Evolutionary conservation across 2,888 invertebrate species (phyloP), one percentile per base, ranked within the genome.

Genomic region (Pseudolycoriella hygida): DNA sequence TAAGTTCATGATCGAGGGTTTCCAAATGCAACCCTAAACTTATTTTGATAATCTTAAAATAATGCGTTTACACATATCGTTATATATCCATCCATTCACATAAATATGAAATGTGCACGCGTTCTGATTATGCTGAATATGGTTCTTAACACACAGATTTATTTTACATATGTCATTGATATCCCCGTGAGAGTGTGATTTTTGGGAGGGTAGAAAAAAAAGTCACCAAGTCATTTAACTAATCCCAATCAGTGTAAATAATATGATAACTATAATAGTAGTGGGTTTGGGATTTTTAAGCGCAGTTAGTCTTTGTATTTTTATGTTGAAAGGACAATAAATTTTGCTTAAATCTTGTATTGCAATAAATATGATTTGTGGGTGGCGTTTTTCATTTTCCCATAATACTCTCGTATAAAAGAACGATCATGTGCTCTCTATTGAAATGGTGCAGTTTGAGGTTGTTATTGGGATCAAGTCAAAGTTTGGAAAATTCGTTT

Each of bases 201-300:
- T 41, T 37, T 40, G 15, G 19, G 40, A 31, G 11, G 34, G 34
- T 14, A 2, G 18, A 34, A 30, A 42, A 47, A 50, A 48, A 49
- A 53, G 52, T 54, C 53, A 53, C 44, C 54, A 58, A 61, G 61
- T 64, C 62, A 62, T 61, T 54, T 49, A 56, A 53, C 56, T 59
- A 64, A 64, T 63, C 64, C 64, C 55, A 54, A 54, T 59, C 62
- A 61, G 60, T 64, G 64, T 64, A 64, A 64, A 64, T 64, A 64
- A 63, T 62, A 57, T 61, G 64, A 63, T 64, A 34, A 34, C 12
- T 34, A 12, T 14, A 25, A 25, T 25, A 25, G 25, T 25, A 25
- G 25, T 25, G 25, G 25, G 25, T 25, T 25, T 25, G 25, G 25
- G 25, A 25, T 25, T 25, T 25, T 6, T 6, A 25, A 25, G 8